Base-by-base conservation (phyloP, 1,140 invertebrate genomes). In the Drosophila dunni region DNA sequence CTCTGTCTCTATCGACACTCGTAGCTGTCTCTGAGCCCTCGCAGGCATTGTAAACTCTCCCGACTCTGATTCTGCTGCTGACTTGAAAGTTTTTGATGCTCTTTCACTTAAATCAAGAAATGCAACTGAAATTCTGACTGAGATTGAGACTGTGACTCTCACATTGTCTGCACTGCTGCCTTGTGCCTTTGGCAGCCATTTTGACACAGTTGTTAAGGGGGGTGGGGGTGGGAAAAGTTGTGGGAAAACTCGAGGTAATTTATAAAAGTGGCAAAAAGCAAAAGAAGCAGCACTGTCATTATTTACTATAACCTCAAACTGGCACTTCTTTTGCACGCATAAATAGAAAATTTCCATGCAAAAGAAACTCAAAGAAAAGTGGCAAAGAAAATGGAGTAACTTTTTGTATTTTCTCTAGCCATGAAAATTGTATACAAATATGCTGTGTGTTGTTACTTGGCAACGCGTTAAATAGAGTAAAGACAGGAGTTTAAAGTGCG, bases 201-300 rank as follows among this genome's bases (percentile, higher is more conserved):
- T 29, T 60, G 54, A 36, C 68, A 75, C 70, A 70, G 66, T 75
- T 29, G 44, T 45, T 56, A 48, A 3, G 13, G 9, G 4, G 15
- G 33, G 15, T 2, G 1, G 44, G 3, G 13, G 2, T 15, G 17
- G 24, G 20, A 29, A 13, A n/a, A 51, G 36, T 44, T 29, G 24
- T 29, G 24, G 24, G 24, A 29, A 29, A 29, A 29, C 24, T 29
- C 24, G 24, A 76, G 68, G 74, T 76, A 76, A 76, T 76, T 76
- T 76, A 76, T 76, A 76, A 76, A 76, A 75, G 58, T 40, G 51
- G 51, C 50, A 17, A 58, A n/a, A 44, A 44, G 69, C 36, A 34
- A 51, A 56, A 17, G 45, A 7, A 38, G 2, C 58, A 51, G 13
- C 15, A 20, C 15, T 34, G 45, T 0, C 33, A 50, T 50, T 63